Evolutionary conservation across 2,113 vertebrate species (phyloP), one percentile per base, ranked within the genome.

Genomic region (Connochaetes taurinus): DNA sequence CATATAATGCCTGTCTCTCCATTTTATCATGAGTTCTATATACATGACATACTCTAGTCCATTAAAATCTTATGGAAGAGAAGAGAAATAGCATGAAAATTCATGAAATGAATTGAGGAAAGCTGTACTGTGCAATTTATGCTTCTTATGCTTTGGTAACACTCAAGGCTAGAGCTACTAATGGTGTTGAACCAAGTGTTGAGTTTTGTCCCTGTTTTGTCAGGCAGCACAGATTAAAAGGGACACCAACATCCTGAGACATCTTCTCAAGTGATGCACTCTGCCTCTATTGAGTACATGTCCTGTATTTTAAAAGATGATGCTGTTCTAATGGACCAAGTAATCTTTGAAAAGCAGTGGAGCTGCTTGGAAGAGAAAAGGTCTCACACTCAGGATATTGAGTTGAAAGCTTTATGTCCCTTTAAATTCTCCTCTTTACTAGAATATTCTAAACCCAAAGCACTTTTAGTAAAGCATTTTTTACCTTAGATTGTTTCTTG

Each of bases 41-140:
- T 53, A 33, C 1, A 40, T 33, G 88, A 14, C 53, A 36, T 86
- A 80, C 4, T 91, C 97, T 62, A 3, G 53, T 97, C 33, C 47
- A 96, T 98, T 98, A 97, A 97, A 96, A 82, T 97, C 81, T 96
- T 92, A 97, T 16, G 92, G 12, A 62, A 60, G 64, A 96, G 84
- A 91, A 95, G 17, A 55, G 91, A 97, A 96, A 97, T 12, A 0
- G 52, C 93, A 96, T 95, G 36, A 97, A 98, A 97, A 19, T 97
- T 31, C 19, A 97, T 9, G 4, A 94, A 23, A 71, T 1, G 17
- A 91, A 90, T 78, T 58, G 0, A 43, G 55, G 15, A 74, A 86
- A 33, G 0, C 6, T 80, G 53, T 62, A 21, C n/a, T 52, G 74
- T 1, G 12, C 80, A 10, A 7, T 29, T 92, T 64, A 64, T 50